Conservation (phyloP, 2,888 invertebrate species). For the Isotomurus palustris region DNA sequence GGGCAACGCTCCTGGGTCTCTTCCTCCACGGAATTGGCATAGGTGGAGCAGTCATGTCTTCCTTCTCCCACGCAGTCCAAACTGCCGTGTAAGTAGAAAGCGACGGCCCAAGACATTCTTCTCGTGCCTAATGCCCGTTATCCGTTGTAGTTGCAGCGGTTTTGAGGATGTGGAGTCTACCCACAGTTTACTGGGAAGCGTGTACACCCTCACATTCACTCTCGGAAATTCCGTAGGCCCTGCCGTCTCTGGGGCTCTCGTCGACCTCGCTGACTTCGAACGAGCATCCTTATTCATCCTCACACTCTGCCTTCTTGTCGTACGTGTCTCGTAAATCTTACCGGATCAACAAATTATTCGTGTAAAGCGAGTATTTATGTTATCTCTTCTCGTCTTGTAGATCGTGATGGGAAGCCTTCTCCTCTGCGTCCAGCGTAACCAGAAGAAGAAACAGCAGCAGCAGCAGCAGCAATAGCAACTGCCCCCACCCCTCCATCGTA, state of each 20-base stretch:
- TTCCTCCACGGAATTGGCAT: conserved; percentile 38
- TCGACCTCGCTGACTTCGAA: conserved; percentile 33
- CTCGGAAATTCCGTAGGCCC: conserved; percentile 38
- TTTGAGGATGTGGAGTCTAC: conserved; percentile 29
- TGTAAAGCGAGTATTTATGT: too few relatives aligned
- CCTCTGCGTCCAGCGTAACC: too few relatives aligned
- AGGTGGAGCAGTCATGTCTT: conserved; percentile 34
- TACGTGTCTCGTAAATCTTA: too few relatives aligned
- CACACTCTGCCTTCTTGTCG: conserved; percentile 23
- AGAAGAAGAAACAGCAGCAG: too few relatives aligned
- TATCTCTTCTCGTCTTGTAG: too few relatives aligned
- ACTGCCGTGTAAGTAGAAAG: conserved; percentile 27
- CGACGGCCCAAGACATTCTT: not conserved
- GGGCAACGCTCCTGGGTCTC: conserved; percentile 27
- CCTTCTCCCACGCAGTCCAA: conserved; percentile 24
- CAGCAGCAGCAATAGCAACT: too few relatives aligned
- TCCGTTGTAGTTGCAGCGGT: conserved; percentile 18
- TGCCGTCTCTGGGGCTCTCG: conserved; percentile 29
- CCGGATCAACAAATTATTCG: too few relatives aligned
- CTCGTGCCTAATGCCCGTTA: not conserved
- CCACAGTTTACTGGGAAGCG: conserved; percentile 28
- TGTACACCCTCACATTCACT: conserved; percentile 37
- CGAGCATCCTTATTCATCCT: conserved; percentile 28
- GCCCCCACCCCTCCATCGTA: too few relatives aligned
- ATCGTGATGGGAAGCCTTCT: too few relatives aligned